A percentile compares a stretch with the other conserved stretches of the same genome.
Conservation (phyloP, 2,797 vertebrate species). For the Avahi laniger region DNA sequence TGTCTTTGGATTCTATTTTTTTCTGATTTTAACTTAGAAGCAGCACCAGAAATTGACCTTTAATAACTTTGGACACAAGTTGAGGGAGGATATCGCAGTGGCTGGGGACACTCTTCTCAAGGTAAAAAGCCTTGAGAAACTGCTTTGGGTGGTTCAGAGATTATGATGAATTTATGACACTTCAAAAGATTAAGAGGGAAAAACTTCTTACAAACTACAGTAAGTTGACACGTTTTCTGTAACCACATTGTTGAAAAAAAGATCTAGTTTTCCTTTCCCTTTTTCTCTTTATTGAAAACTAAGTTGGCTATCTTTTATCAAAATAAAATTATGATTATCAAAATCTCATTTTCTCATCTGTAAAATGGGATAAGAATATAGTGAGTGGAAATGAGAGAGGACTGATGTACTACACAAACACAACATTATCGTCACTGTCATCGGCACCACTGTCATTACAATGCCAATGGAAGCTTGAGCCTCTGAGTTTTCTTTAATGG, state of each 20-base stretch:
- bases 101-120: background rate
- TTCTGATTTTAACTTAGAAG: background rate
- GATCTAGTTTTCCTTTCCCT: slow-evolving; percentile 46
- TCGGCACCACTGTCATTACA: background rate
- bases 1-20: background rate
- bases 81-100: background rate
- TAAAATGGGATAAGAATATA: background rate
- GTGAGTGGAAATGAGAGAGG: background rate
- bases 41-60: background rate
- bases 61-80: background rate
- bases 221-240: slow-evolving; percentile 36
- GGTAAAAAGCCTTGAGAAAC: background rate
- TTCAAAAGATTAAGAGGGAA: background rate
- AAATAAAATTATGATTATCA: background rate
- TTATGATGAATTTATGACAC: background rate
- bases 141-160: background rate
- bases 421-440: background rate
- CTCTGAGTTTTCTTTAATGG: background rate
- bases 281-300: slow-evolving; percentile 32
- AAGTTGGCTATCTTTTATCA: background rate
- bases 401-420: background rate
- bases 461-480: background rate
- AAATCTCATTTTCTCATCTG: background rate
- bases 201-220: background rate
- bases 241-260: background rate